A percentile compares a stretch with the other conserved stretches of the same genome.
These are phyloP conservation scores for Onychostoma macrolepis DNA, from an alignment of 2,113 vertebrate genomes.

Conservation along the genomic window DNA sequence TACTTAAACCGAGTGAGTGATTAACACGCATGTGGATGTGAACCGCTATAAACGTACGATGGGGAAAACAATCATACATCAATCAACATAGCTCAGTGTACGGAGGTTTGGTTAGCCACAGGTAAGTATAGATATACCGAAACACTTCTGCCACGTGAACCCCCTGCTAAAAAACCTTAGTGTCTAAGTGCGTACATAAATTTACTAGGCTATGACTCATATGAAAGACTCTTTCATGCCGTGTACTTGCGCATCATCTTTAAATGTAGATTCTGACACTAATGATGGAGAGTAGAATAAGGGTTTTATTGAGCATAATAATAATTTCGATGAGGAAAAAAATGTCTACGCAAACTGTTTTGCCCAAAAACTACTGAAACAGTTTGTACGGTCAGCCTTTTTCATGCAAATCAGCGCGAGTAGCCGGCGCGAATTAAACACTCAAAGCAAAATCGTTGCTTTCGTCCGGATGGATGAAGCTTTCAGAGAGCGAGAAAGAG, in stretches of 20 bases:
- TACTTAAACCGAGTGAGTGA: neutral
- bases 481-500: conserved; percentile 21
- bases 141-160: neutral
- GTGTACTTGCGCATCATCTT: neutral
- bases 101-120: conserved; percentile 11
- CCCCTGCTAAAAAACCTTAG: neutral
- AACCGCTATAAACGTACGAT: neutral
- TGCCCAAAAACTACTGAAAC: conserved; percentile 14
- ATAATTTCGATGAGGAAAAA: neutral
- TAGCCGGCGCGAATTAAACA: conserved; percentile 40
- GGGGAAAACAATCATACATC: neutral
- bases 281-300: neutral
- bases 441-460: conserved; percentile 50
- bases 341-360: neutral
- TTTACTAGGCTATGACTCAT: neutral
- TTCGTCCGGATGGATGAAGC: conserved; percentile 34
- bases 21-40: neutral
- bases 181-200: conserved; percentile 3
- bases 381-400: conserved; percentile 40
- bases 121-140: conserved; percentile 1
- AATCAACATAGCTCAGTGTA: neutral
- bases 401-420: neutral
- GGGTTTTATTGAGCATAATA: neutral
- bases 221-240: conserved; percentile 10
- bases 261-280: neutral